A percentile compares a stretch with the other conserved stretches of the same genome.
phyloP scores from a whole-genome alignment of 2,113 vertebrate species.

The Elaphurus davidianus region DNA sequence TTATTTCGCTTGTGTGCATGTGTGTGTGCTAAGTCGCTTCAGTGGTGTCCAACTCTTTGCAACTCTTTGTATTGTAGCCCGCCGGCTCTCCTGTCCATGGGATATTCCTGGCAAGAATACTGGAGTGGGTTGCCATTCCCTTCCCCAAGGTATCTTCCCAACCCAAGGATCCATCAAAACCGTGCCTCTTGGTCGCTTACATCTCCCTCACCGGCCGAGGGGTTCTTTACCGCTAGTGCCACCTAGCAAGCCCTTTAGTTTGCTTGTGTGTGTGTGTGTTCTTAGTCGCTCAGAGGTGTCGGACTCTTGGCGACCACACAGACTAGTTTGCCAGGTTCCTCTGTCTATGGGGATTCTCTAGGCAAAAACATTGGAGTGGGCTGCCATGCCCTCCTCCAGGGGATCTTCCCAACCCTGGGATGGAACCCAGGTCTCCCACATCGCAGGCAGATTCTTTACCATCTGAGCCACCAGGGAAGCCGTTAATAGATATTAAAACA shows the following conservation, averaged over 20 bases:
- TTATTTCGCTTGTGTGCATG: not conserved
- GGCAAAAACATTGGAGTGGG: not conserved
- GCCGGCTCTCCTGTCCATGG: not conserved
- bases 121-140: not conserved
- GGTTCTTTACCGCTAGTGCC: not conserved
- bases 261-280: not conserved
- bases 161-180: not conserved
- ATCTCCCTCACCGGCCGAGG: not conserved
- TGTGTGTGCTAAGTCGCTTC: not conserved
- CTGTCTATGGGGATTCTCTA: not conserved
- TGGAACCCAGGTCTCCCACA: not conserved
- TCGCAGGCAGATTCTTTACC: not conserved
- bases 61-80: not conserved
- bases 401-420: not conserved
- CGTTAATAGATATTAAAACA: not conserved
- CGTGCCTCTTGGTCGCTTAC: not conserved
- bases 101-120: not conserved
- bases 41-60: not conserved
- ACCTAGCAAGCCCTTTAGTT: not conserved
- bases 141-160: not conserved
- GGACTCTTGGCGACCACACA: accelerated
- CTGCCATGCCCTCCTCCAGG: not conserved
- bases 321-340: not conserved
- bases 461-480: not conserved
- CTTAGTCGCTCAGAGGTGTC: not conserved